A percentile compares a stretch with the other conserved stretches of the same genome.
Conservation (phyloP, 1,140 invertebrate species). For the Paramacrobiotus metropolitanus region DNA sequence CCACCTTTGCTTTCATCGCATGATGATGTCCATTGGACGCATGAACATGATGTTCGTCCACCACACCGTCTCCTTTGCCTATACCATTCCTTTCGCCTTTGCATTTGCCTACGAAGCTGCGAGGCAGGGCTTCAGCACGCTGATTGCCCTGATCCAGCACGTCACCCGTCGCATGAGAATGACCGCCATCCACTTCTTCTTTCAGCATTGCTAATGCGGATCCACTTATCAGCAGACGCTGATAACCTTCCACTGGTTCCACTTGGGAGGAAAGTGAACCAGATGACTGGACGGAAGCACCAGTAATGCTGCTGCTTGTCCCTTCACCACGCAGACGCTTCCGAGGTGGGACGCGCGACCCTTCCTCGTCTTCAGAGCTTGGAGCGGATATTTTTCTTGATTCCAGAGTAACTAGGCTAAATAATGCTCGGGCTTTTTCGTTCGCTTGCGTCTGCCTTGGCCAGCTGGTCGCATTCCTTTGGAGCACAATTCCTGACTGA, state of each 20-base stretch:
- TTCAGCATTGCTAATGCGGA: neutral
- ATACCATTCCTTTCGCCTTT: neutral
- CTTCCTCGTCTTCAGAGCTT: neutral
- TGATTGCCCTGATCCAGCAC: neutral
- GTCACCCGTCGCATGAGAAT: neutral
- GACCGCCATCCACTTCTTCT: no score
- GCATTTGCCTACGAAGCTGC: neutral
- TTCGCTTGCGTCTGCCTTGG: no score
- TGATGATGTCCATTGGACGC: neutral
- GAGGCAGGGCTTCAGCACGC: no score
- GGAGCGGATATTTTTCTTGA: no score
- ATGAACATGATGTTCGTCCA: no score
- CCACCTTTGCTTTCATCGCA: neutral
- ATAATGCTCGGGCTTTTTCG: no score
- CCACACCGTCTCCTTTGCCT: neutral
- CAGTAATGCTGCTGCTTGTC: no score
- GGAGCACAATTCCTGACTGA: no score
- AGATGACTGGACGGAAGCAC: neutral
- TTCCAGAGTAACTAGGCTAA: no score
- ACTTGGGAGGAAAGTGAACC: neutral
- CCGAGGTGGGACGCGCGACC: neutral
- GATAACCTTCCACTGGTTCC: neutral
- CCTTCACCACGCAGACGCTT: constrained; percentile 1
- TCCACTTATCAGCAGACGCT: neutral
- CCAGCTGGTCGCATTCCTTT: no score